Evolutionary conservation across 2,888 invertebrate genomes (phyloP), one percentile per base, ranked within the genome.

Genomic region (Pterobdella sp.): DNA sequence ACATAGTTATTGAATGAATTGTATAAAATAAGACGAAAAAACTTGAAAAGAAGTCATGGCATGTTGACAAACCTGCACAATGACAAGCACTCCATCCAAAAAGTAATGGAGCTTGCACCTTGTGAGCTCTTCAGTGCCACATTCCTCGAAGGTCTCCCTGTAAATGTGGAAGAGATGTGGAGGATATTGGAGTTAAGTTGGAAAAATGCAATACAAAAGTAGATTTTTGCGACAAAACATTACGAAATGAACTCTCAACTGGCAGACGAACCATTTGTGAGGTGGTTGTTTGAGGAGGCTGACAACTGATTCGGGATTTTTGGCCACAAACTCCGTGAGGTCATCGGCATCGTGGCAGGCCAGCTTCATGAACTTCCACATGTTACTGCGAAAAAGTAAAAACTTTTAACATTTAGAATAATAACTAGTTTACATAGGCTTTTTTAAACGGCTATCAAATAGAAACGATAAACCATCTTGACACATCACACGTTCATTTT

Each of bases 41-140:
- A 22, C n/a, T 18, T n/a, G 4, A n/a, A 14, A 22, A 56, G n/a
- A 22, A 56, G 4, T 7, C n/a, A 56, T 18, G 3, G 60, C 60
- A 56, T 18, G 3, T 26, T 4, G 26, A 18, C 60, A 22, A 18
- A 76, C 79, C 74, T 76, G 81, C 34, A 84, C 76, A 70, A 84
- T 80, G 0, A 82, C 83, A 74, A 83, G 77, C 36, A 81, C 82
- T 2, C 80, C 80, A 71, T 83, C 83, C 73, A 84, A 78, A 77
- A 83, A 79, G 76, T 83, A 84, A 74, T 84, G 79, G 35, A 83
- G 79, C 2, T 80, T 81, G 18, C 81, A 80, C 72, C 82, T 81
- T 22, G 81, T 80, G 0, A 81, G 72, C 49, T 71, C 70, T 42
- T 77, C 77, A 31, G 74, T 73, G 69, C 77, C 76, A 26, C 56